Percentiles rank a stretch among this genome's conserved stretches.
phyloP scores from a whole-genome alignment of 2,113 vertebrate species.

The Catagonus wagneri region DNA sequence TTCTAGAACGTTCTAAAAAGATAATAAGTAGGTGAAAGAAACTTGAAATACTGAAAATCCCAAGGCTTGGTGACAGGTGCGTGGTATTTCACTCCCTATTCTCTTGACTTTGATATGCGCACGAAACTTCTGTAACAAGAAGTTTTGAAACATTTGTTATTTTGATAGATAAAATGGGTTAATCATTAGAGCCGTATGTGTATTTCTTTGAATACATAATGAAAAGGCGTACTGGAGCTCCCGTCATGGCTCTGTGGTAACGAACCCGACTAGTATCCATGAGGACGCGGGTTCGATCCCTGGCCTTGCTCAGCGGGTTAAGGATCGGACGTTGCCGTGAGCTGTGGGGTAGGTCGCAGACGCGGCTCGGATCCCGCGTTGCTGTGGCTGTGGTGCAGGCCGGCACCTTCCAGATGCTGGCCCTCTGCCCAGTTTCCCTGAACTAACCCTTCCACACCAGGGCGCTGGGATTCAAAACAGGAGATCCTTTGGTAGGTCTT shows the following conservation, averaged over 20 bases:
- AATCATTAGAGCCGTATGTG: background rate
- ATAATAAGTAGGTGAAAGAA: background rate
- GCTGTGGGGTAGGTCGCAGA: too few species aligned
- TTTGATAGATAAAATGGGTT: background rate
- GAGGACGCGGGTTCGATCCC: too few species aligned
- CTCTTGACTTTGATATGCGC: background rate
- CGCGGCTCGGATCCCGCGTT: too few species aligned
- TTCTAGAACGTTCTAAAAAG: background rate
- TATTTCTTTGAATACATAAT: background rate
- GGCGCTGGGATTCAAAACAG: background rate
- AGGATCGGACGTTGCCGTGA: too few species aligned
- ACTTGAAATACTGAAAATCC: background rate
- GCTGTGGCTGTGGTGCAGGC: too few species aligned
- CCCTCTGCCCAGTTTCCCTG: too few species aligned
- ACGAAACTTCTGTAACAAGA: background rate
- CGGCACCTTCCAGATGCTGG: background rate
- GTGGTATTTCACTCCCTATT: background rate
- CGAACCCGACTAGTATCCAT: too few species aligned
- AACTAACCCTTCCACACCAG: background rate
- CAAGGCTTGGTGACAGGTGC: background rate
- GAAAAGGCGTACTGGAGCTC: background rate
- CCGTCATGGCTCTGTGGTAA: too few species aligned
- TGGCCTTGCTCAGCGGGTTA: too few species aligned
- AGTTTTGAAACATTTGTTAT: background rate
- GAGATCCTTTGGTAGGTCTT: background rate